Evolutionary conservation across 2,888 invertebrate genomes (phyloP).

Genomic region (Odontocolon sp.): DNA sequence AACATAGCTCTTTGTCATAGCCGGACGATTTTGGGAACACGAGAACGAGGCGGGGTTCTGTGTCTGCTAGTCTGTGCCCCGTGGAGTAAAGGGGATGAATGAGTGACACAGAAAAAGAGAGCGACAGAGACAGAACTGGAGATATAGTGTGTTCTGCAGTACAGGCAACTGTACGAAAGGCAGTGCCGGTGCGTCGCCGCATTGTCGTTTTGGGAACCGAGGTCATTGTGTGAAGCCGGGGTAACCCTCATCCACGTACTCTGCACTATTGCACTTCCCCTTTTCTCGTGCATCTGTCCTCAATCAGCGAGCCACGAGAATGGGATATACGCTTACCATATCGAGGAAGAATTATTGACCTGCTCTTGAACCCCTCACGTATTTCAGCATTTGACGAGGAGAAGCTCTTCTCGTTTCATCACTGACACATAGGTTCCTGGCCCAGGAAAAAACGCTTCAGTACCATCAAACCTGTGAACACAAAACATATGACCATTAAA

Average conservation of each 20-base stretch:
- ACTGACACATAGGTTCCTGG: slow-evolving; percentile 29
- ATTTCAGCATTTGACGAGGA: slow-evolving; percentile 19
- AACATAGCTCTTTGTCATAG: slow-evolving; percentile 77
- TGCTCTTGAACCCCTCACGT: slow-evolving; percentile 40
- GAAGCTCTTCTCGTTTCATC: slow-evolving; percentile 45
- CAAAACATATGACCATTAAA: background rate
- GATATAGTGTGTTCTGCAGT: too few species aligned
- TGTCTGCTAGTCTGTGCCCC: slow-evolving; percentile 29
- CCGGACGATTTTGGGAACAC: slow-evolving; percentile 74
- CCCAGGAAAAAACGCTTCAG: slow-evolving; percentile 13
- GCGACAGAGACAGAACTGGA: slow-evolving; percentile 59
- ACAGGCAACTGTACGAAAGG: slow-evolving; percentile 55
- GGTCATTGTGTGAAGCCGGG: slow-evolving; percentile 74
- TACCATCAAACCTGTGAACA: background rate
- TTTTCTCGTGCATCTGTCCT: slow-evolving; percentile 79
- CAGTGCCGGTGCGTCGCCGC: slow-evolving; percentile 76
- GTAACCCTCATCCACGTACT: slow-evolving; percentile 74
- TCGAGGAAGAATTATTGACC: slow-evolving; percentile 73
- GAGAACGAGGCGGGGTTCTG: slow-evolving; percentile 60
- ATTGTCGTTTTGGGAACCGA: slow-evolving; percentile 63
- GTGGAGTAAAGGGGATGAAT: slow-evolving; percentile 50
- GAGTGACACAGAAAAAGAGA: slow-evolving; percentile 33
- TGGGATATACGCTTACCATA: slow-evolving; percentile 72
- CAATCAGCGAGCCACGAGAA: slow-evolving; percentile 79
- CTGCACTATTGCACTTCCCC: slow-evolving; percentile 73